Evolutionary conservation across 1,140 invertebrate species (phyloP), one percentile per base, ranked within the genome.

Genomic region (Aphaenogaster floridana): DNA sequence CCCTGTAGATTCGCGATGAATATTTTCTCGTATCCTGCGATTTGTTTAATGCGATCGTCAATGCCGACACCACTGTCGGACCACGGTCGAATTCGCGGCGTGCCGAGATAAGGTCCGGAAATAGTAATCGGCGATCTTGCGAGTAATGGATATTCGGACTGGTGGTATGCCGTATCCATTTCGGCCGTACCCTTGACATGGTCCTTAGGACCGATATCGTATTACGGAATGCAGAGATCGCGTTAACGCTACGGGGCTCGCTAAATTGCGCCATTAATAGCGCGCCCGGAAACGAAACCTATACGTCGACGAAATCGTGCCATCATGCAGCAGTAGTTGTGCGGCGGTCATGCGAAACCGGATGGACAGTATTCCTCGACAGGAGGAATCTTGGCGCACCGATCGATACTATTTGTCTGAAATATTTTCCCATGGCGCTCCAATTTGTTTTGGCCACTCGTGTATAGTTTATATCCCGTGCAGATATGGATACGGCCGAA

Each of bases 251-350:
- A n/a, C 42, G 17, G n/a, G 42, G 45, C 50, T 76, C 13, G 28
- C 54, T 74, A 76, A 84, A 84, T 84, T 84, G 69, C 80, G 34
- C 42, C 69, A 76, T 84, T 84, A 84, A 76, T 76, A 61, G 36
- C 36, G 39, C 28, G 21, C 11, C 17, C 34, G 54, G 34, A 50
- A 48, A 39, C 42, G 57, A 68, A 69, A 80, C 36, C 36, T 39
- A 28, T 7, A 17, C 17, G 28, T 28, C 57, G n/a, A n/a, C 34
- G 54, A 48, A 48, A 83, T 72, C 80, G 54, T 54, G 39, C 11
- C 17, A 15, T 1, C 13, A n/a, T 7, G 66, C 39, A 9, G n/a
- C 9, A n/a, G 28, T 15, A 3, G 13, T 36, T 21, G 34, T 42
- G 45, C n/a, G 45, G 21, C 59, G 63, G 21, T 69, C 48, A 57